Evolutionary conservation across 2,797 vertebrate species (phyloP), one percentile per base, ranked within the genome.

Genomic region (Heliangelus exortis): DNA sequence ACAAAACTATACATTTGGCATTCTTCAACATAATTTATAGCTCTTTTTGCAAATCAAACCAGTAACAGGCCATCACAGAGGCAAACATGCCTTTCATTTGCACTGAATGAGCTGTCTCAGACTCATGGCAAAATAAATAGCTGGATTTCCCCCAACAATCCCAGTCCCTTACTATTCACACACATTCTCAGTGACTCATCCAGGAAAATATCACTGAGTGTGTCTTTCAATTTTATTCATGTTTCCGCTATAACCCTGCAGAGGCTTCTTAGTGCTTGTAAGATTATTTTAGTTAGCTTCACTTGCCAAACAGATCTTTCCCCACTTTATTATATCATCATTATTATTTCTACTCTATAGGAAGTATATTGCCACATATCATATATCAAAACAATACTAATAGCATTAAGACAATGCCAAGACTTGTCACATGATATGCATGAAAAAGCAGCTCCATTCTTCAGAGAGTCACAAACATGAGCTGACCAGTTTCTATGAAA

Each of bases 201-300:
- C 82, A 93, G 96, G 90, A 96, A 97, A 96, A 88, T 71, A 93
- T 69, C 82, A 93, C 59, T 51, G 82, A 87, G 28, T 23, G 45
- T 45, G 88, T 51, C 66, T 86, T 92, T 89, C 88, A 73, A 91
- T 96, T 95, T 96, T 93, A 93, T 96, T 95, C 94, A 90, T 96
- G 76, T 95, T 96, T 86, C 90, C 92, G 89, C 77, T 75, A 26
- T 79, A 96, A 81, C 72, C 80, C 65, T 84, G 48, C 16, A 77
- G 73, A 93, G 91, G 68, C 83, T 96, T 95, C 53, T 36, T 95
- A 95, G 94, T 84, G 89, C 71, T 90, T 96, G 95, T 58, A 91
- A 91, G 89, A 75, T 95, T 96, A 81, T 92, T 97, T 97, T 92
- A 91, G 79, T 95, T 95, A 96, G 77, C 41, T 90, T 95, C 76